Percentiles rank a stretch among this genome's conserved stretches.
phyloP scores from a whole-genome alignment of 1,140 invertebrate genomes.

The Bombus vancouverensis region DNA sequence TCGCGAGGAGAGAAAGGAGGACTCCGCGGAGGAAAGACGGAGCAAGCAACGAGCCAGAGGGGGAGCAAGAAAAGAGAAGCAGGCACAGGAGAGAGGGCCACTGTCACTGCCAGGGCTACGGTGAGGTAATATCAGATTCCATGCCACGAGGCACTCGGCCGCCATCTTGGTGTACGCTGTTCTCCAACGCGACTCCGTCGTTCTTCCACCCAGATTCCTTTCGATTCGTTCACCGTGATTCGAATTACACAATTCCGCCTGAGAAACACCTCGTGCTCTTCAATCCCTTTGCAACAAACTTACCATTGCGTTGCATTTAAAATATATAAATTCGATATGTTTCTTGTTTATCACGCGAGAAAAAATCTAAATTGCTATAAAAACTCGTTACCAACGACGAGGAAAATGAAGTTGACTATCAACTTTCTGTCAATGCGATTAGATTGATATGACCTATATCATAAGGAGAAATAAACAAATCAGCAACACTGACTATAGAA shows the following conservation, averaged over 20 bases:
- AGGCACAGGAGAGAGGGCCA: slow-evolving; percentile 58
- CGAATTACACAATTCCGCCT: slow-evolving; percentile 26
- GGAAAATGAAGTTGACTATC: neutral
- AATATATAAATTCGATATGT: too few species aligned
- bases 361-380: neutral
- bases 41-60: slow-evolving; percentile 26
- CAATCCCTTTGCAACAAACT: neutral
- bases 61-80: neutral
- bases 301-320: neutral
- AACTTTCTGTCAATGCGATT: neutral
- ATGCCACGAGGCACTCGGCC: slow-evolving; percentile 62
- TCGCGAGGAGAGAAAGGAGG: slow-evolving; percentile 48
- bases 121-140: slow-evolving; percentile 76
- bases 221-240: slow-evolving; percentile 22
- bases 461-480: neutral
- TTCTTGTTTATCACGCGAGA: neutral
- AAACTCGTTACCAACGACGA: neutral
- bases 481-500: neutral
- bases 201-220: slow-evolving; percentile 29
- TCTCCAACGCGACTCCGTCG: slow-evolving; percentile 38
- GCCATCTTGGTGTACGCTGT: slow-evolving; percentile 65
- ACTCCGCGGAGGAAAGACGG: slow-evolving; percentile 39
- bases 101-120: slow-evolving; percentile 72
- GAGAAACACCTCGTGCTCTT: neutral
- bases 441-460: neutral